Evolutionary conservation across 2,888 invertebrate species (phyloP).

Genomic region (Iphiclides podalirius): DNA sequence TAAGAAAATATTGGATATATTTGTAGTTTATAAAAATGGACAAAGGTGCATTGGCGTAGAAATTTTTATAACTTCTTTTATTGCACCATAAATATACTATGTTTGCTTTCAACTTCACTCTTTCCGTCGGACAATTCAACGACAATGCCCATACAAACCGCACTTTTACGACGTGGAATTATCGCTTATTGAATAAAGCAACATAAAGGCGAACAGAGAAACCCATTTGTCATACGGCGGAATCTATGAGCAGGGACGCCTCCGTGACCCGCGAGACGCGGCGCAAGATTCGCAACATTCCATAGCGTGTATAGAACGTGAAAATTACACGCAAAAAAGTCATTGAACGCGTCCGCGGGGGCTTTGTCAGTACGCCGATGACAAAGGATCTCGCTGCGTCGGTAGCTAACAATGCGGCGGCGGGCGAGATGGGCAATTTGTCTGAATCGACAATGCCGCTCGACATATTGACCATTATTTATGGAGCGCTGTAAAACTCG

Average conservation of each 20-base stretch:
- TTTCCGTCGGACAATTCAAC: slow-evolving; percentile 39
- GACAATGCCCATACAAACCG: slow-evolving; percentile 51
- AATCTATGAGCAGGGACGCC: slow-evolving; percentile 49
- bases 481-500: slow-evolving; percentile 71
- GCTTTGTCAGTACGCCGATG: slow-evolving; percentile 54
- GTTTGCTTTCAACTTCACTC: slow-evolving; percentile 52
- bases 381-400: slow-evolving; percentile 60
- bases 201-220: slow-evolving; percentile 53
- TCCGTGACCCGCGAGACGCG: slow-evolving; percentile 58
- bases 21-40: no score
- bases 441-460: slow-evolving; percentile 74
- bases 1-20: no score
- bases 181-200: slow-evolving; percentile 44
- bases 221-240: slow-evolving; percentile 65
- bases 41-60: no score
- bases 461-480: slow-evolving; percentile 80
- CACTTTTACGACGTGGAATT: slow-evolving; percentile 47
- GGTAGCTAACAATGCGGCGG: slow-evolving; percentile 70
- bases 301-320: slow-evolving; percentile 54
- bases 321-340: slow-evolving; percentile 75
- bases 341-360: slow-evolving; percentile 51
- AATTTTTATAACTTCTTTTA: slow-evolving; percentile 27
- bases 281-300: slow-evolving; percentile 67
- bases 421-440: slow-evolving; percentile 73
- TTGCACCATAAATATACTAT: slow-evolving; percentile 33